A percentile compares a stretch with the other conserved stretches of the same genome.
phyloP scores from a whole-genome alignment of 1,140 invertebrate genomes.

The Cephus cinctus region DNA sequence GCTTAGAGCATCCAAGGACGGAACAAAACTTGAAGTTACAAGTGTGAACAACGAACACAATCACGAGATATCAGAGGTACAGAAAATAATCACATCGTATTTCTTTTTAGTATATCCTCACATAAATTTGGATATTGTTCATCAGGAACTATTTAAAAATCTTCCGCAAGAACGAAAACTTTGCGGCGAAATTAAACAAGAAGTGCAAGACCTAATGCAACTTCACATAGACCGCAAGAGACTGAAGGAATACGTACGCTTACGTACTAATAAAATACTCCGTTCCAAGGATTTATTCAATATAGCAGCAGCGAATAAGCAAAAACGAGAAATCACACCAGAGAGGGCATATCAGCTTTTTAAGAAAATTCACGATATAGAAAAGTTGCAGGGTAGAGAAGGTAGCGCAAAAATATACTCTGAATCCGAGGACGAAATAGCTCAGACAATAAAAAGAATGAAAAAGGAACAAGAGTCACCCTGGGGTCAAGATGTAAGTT shows the following conservation, averaged over 20 bases:
- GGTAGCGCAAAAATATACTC: slow-evolving; percentile 44
- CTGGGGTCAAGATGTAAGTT: slow-evolving; percentile 46
- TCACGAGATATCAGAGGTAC: slow-evolving; percentile 52
- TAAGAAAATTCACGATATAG: slow-evolving; percentile 53
- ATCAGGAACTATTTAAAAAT: slow-evolving; percentile 47
- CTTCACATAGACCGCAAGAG: slow-evolving; percentile 50
- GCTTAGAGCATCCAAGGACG: slow-evolving; percentile 53
- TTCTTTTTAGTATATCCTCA: no score
- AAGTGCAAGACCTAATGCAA: slow-evolving; percentile 51
- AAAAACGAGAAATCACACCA: slow-evolving; percentile 52
- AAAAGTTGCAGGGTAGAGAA: slow-evolving; percentile 44
- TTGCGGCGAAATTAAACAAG: slow-evolving; percentile 48
- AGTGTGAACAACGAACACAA: slow-evolving; percentile 55
- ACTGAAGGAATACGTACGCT: slow-evolving; percentile 48
- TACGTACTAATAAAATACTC: slow-evolving; percentile 48
- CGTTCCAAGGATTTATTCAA: slow-evolving; percentile 54
- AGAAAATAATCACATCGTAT: background rate
- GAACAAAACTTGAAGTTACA: slow-evolving; percentile 53
- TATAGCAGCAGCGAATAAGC: slow-evolving; percentile 50
- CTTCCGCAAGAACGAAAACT: slow-evolving; percentile 52
- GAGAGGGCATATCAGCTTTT: slow-evolving; percentile 57
- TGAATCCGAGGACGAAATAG: slow-evolving; percentile 54
- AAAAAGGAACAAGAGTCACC: slow-evolving; percentile 44
- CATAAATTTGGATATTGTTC: background rate
- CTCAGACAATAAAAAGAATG: slow-evolving; percentile 48